Evolutionary conservation across 2,888 invertebrate species (phyloP).

Genomic region (Calameuta idolon): DNA sequence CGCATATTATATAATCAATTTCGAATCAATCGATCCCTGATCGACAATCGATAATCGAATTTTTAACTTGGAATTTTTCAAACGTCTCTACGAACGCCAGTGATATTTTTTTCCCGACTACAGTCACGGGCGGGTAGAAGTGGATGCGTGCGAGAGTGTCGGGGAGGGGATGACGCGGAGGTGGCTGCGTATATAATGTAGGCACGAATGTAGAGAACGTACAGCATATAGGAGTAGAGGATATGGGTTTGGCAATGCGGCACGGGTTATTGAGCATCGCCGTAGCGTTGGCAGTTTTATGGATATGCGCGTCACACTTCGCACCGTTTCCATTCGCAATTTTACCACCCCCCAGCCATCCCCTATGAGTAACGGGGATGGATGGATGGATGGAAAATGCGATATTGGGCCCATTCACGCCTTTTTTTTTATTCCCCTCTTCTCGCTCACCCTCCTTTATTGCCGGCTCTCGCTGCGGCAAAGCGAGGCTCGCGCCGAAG

Average conservation of each 20-base stretch:
- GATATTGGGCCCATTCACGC: slow-evolving; percentile 40
- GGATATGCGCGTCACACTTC: slow-evolving; percentile 48
- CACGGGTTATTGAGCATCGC: slow-evolving; percentile 52
- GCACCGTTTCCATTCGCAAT: slow-evolving; percentile 38
- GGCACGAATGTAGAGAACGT: slow-evolving; percentile 27
- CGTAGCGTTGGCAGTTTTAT: slow-evolving; percentile 47
- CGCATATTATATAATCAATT: too few relatives aligned
- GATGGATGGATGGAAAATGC: slow-evolving; percentile 25
- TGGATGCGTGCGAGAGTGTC: too few relatives aligned
- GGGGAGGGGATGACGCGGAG: background rate
- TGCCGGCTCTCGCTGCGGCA: slow-evolving; percentile 22
- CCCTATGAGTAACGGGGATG: background rate
- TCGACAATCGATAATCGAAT: too few relatives aligned
- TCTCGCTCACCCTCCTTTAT: slow-evolving; percentile 34
- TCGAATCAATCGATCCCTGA: too few relatives aligned
- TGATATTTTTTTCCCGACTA: too few relatives aligned
- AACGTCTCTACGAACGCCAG: too few relatives aligned
- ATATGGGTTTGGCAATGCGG: slow-evolving; percentile 25
- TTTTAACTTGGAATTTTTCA: too few relatives aligned
- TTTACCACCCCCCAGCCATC: slow-evolving; percentile 23
- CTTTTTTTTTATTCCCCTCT: slow-evolving; percentile 29
- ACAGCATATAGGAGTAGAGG: slow-evolving; percentile 40
- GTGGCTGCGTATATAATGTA: slow-evolving; percentile 7
- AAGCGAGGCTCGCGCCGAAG: slow-evolving; percentile 31
- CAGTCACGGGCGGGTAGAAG: too few relatives aligned